Conservation (phyloP, 1,140 invertebrate species). For the Drosophila kepulauana region DNA sequence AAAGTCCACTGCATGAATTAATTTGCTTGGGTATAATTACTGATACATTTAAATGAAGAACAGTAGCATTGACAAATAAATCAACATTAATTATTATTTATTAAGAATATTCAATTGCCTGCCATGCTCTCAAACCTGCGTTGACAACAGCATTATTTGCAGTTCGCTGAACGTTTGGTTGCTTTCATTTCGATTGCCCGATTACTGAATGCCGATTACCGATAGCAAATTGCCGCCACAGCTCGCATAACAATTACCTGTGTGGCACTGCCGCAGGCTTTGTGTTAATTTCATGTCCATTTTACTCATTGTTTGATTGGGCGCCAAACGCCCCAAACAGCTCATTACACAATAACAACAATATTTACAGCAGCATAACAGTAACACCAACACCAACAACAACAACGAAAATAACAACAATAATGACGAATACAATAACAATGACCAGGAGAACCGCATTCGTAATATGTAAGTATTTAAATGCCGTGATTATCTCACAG, state of each 20-base stretch:
- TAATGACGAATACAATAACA: conserved; percentile 30
- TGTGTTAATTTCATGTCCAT: conserved; percentile 48
- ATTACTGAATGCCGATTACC: conserved; percentile 21
- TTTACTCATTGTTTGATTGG: conserved; percentile 32
- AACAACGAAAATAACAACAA: conserved; percentile 9
- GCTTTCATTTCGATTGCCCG: conserved; percentile 15
- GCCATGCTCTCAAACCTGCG: too few species aligned
- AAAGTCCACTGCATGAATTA: too few species aligned
- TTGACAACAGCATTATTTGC: conserved; percentile 1
- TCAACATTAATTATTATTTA: background rate
- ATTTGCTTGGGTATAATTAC: too few species aligned
- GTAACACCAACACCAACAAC: background rate
- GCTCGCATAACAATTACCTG: conserved; percentile 47
- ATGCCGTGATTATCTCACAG: conserved; percentile 50
- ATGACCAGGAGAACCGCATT: conserved; percentile 33
- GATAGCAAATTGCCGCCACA: conserved; percentile 38
- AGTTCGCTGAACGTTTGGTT: background rate
- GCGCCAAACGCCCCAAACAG: conserved; percentile 47
- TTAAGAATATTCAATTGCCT: background rate
- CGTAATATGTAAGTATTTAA: conserved; percentile 55
- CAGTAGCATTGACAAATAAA: too few species aligned
- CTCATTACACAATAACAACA: conserved; percentile 52
- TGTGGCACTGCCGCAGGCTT: conserved; percentile 18
- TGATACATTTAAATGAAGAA: too few species aligned
- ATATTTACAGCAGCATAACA: conserved; percentile 17